These are phyloP conservation scores for Glyphotaelius pellucidus DNA, from an alignment of 2,888 invertebrate species.

Conservation along the genomic window DNA sequence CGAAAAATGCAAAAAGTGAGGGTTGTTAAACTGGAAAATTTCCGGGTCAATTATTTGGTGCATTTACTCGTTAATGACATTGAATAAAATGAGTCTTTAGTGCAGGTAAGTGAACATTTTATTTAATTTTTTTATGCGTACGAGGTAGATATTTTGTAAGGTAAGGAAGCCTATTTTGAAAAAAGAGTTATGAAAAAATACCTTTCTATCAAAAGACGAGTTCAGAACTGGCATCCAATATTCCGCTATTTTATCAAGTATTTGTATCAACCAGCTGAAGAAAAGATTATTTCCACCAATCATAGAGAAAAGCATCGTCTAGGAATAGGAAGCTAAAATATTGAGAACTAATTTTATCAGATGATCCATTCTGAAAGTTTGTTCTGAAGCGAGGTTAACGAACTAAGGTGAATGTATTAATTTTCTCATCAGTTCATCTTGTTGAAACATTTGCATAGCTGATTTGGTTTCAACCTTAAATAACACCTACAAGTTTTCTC, in stretches of 20 bases:
- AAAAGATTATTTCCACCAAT: neutral
- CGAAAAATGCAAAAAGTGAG: no score
- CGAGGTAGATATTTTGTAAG: no score
- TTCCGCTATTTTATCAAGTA: neutral
- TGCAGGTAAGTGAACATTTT: no score
- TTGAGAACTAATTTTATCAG: neutral
- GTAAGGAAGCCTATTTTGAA: no score
- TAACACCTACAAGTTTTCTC: neutral
- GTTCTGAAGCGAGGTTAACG: neutral
- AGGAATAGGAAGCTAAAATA: neutral
- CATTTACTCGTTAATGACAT: no score
- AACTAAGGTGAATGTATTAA: neutral
- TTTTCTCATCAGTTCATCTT: neutral
- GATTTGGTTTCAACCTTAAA: neutral
- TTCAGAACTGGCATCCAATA: neutral
- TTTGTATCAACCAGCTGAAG: neutral
- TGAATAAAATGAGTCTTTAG: no score
- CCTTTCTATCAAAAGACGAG: neutral
- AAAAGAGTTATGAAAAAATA: no score
- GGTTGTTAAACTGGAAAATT: no score
- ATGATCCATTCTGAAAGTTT: neutral
- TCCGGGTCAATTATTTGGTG: no score
- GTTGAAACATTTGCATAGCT: neutral
- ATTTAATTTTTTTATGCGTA: no score
- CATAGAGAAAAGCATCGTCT: neutral